A percentile compares a stretch with the other conserved stretches of the same genome.
phyloP scores from a whole-genome alignment of 2,888 invertebrate species.

The Netelia melanura region DNA sequence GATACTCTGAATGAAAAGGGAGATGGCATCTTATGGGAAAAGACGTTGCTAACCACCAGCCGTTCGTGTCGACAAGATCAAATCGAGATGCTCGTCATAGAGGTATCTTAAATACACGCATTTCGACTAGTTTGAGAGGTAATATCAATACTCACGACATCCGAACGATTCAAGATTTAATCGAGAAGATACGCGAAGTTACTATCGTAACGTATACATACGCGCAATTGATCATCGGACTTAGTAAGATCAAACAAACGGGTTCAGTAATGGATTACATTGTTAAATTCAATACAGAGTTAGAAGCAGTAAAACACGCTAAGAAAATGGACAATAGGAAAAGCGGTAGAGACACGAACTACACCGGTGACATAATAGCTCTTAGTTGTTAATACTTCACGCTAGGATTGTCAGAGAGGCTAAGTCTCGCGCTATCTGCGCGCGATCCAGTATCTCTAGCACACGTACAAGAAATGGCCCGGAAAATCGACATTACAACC shows the following conservation, averaged over 20 bases:
- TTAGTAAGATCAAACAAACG: conserved; percentile 14
- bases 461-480: neutral
- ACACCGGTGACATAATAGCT: conserved; percentile 5
- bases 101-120: conserved; percentile 28
- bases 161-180: conserved; percentile 3
- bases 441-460: conserved; percentile 3
- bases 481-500: neutral
- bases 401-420: conserved; percentile 4
- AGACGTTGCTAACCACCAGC: conserved; percentile 8
- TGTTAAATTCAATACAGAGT: conserved; percentile 6
- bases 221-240: conserved; percentile 7
- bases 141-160: conserved; percentile 28
- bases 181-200: conserved; percentile 12
- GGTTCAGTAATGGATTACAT: conserved; percentile 2
- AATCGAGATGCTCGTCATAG: conserved; percentile 37
- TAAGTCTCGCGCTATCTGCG: conserved; percentile 9
- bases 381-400: conserved; percentile 10
- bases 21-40: conserved; percentile 30
- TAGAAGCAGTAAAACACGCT: conserved; percentile 8
- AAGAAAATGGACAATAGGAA: conserved; percentile 4
- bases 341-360: conserved; percentile 1
- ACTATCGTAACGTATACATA: conserved; percentile 7
- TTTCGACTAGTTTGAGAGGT: conserved; percentile 30
- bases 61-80: conserved; percentile 25
- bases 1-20: conserved; percentile 30